Evolutionary conservation across 2,888 invertebrate genomes (phyloP), one percentile per base, ranked within the genome.

Genomic region (Dryobota labecula): DNA sequence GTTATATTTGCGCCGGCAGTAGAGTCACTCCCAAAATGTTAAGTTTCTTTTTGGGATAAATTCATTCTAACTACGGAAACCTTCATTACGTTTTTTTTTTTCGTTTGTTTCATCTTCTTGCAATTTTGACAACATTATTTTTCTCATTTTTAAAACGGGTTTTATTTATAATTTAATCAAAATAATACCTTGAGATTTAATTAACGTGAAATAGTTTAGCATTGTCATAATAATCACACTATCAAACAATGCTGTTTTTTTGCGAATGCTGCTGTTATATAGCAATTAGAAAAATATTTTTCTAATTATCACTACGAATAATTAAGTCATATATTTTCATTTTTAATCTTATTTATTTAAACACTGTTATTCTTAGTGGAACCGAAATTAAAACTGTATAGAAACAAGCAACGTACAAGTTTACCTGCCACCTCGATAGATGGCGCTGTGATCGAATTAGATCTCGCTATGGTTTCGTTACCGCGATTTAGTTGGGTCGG

Each of bases 391-490:
- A 64, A 36, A 41, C 3, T 36, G 1, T 20, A 49, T n/a, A 5
- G 3, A 30, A 20, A 36, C 6, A 56, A 24, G 20, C 6, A 41
- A 30, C 13, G 2, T 6, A 33, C 38, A 30, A 33, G 24, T 58
- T 53, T 58, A 51, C 20, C 6, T 13, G 1, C 0, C 0, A 13
- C 9, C 30, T 62, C 63, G 63, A 54, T 63, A 70, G 70, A 77
- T 75, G 77, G 75, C 63, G 63, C 43, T 70, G 36, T 8, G 20
- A 58, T 77, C 75, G 63, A 75, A 13, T 36, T 75, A 75, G 63
- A 77, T 75, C 77, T 53, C 77, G 53, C 77, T 70, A 75, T 75
- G 77, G 75, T 75, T 76, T 53, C 77, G 62, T 75, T 76, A 75
- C 73, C n/a, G 9, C 36, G 13, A 4, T 74, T 67, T 49, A 24